These are phyloP conservation scores for Melieria crassipennis DNA, from an alignment of 2,888 invertebrate genomes.

Conservation along the genomic window DNA sequence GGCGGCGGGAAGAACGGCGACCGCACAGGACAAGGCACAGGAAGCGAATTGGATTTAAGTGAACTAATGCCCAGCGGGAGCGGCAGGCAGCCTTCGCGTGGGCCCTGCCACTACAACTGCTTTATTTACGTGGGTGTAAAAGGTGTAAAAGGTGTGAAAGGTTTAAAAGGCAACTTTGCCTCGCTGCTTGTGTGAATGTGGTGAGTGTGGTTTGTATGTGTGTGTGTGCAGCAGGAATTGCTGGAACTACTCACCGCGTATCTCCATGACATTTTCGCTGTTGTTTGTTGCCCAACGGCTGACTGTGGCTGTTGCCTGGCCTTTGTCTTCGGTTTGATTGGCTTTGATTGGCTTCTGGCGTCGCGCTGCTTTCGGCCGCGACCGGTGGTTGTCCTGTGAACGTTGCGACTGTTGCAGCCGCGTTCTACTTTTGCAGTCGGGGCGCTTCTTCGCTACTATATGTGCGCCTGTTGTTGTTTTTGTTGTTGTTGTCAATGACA, in stretches of 20 bases:
- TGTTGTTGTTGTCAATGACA: constrained; percentile 15
- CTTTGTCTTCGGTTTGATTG: too few relatives aligned
- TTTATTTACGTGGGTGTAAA: not conserved
- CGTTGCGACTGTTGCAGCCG: constrained; percentile 5
- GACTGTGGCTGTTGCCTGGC: constrained; percentile 17
- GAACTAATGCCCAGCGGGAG: too few relatives aligned
- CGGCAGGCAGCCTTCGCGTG: too few relatives aligned
- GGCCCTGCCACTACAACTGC: too few relatives aligned
- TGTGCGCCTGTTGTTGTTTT: constrained; percentile 3
- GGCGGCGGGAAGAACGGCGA: too few relatives aligned
- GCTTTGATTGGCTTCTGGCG: too few relatives aligned
- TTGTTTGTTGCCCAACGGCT: not conserved
- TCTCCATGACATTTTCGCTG: constrained; percentile 52
- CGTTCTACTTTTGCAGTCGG: not conserved
- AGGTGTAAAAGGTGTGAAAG: not conserved
- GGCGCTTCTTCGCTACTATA: too few relatives aligned
- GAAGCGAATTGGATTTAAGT: too few relatives aligned
- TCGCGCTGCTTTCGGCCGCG: too few relatives aligned
- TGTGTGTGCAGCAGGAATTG: not conserved
- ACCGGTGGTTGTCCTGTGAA: not conserved
- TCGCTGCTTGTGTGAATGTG: not conserved
- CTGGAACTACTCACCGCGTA: constrained; percentile 57
- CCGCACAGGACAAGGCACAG: too few relatives aligned
- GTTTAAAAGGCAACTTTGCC: not conserved
- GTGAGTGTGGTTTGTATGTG: not conserved